Base-by-base conservation (phyloP, 2,797 vertebrate species). In the Sebastes flavidus region DNA sequence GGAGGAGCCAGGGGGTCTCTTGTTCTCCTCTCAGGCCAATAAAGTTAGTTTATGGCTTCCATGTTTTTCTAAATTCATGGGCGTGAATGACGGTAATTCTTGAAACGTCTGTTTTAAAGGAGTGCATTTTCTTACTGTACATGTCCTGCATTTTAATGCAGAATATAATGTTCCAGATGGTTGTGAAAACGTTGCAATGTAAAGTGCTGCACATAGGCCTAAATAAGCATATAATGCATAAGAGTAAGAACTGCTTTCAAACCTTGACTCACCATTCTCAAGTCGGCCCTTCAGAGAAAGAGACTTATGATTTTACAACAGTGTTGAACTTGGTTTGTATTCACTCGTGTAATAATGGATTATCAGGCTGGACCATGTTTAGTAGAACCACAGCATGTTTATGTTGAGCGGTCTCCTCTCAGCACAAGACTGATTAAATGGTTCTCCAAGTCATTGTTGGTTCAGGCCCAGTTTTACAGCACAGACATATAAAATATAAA, bases 31-130 rank as follows among this genome's bases (percentile, higher is more conserved):
- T 7, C 62, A 78, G 63, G 55, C 86, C 80, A 78, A 78, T 93
- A 91, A 94, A 93, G 30, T 71, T 59, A 65, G 49, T 91, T 92
- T 89, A 94, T 88, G 54, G 86, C 70, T 88, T 87, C 77, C 82
- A 77, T 85, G 71, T 86, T 92, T 86, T 86, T 84, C 66, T 65
- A 73, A 60, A 86, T 78, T 67, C 70, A 72, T 65, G 27, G 58
- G 83, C 54, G 70, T 77, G 65, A 87, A 69, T 60, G 52, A 58
- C 27, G 20, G 60, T 63, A 55, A 88, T 75, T 49, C 42, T 49
- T 2, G 20, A 86, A 82, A 77, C 5, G 9, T 63, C 22, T 8
- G 46, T 55, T 82, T 66, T 75, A 71, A 82, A 74, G 13, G 55
- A 42, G 18, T 4, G 7, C 8, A 25, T 74, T 60, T 62, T 78